Evolutionary conservation across 2,888 invertebrate species (phyloP).

Genomic region (Trissonchulus sp.): DNA sequence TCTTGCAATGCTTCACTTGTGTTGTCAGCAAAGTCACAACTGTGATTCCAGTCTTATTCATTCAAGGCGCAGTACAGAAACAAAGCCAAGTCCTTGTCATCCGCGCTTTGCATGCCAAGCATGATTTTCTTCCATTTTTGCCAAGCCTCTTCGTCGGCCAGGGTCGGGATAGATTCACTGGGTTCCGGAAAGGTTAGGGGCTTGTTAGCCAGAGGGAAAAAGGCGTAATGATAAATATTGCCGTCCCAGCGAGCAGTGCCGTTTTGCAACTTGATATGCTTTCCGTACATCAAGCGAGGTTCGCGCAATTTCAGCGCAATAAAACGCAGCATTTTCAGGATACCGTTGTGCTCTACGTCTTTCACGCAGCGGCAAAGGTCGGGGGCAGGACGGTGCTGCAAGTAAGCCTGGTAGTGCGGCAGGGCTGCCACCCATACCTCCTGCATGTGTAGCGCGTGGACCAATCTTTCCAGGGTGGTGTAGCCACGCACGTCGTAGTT

Average conservation of each 20-base stretch:
- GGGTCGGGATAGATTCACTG: background rate
- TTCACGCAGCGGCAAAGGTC: background rate
- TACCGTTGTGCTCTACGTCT: background rate
- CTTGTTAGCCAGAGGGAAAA: too few species aligned
- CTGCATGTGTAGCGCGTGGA: constrained; percentile 1
- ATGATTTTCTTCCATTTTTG: background rate
- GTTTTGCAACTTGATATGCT: too few species aligned
- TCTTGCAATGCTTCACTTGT: too few species aligned
- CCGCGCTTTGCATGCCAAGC: too few species aligned
- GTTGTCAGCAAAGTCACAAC: too few species aligned
- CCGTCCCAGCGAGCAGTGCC: too few species aligned
- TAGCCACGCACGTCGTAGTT: background rate
- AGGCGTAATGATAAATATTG: too few species aligned
- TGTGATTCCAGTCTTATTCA: too few species aligned
- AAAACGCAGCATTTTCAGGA: background rate
- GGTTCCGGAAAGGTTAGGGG: too few species aligned
- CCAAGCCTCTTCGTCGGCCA: background rate
- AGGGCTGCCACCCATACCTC: background rate
- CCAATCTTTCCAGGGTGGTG: background rate
- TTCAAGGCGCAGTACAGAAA: constrained; percentile 4
- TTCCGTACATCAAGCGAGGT: too few species aligned
- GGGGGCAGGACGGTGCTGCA: background rate
- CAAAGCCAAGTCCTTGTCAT: background rate
- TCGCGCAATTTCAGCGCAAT: background rate
- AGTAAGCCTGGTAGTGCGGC: background rate